Evolutionary conservation across 2,888 invertebrate genomes (phyloP).

Genomic region (Mayetiola destructor): DNA sequence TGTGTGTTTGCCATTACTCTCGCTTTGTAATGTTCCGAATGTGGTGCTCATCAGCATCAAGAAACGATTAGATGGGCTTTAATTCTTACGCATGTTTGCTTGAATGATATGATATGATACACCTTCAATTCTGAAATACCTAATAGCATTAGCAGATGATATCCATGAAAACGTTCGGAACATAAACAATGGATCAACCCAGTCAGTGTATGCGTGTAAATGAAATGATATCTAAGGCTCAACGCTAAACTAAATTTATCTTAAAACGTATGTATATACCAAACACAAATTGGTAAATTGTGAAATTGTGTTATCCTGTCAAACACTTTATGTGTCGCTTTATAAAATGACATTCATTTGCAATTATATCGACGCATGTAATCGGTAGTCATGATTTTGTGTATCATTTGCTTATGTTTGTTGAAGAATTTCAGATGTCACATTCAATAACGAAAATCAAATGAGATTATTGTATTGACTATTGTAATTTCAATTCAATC

Average conservation of each 20-base stretch:
- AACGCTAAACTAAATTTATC: not conserved
- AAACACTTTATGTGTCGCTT: not conserved
- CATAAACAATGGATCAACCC: too few relatives aligned
- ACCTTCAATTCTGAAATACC: not conserved
- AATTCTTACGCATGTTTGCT: constrained; percentile 6
- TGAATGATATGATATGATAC: not conserved
- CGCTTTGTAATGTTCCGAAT: constrained; percentile 3
- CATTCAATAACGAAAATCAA: too few relatives aligned
- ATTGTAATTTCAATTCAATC: too few relatives aligned
- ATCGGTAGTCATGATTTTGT: not conserved
- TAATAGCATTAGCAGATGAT: not conserved
- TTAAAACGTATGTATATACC: not conserved
- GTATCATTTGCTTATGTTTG: not conserved
- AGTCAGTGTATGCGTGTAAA: not conserved
- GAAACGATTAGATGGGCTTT: constrained; percentile 4
- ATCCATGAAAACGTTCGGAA: not conserved
- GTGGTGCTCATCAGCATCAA: constrained; percentile 2
- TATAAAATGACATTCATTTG: constrained; percentile 8
- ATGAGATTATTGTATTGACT: too few relatives aligned
- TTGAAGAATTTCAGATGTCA: too few relatives aligned
- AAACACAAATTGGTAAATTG: too few relatives aligned
- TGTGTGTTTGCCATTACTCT: not conserved
- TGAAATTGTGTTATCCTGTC: constrained; percentile 2
- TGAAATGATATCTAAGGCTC: too few relatives aligned
- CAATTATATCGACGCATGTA: constrained; percentile 5